These are phyloP conservation scores for Microplitis deprimator DNA, from an alignment of 2,888 invertebrate species.

Conservation along the genomic window DNA sequence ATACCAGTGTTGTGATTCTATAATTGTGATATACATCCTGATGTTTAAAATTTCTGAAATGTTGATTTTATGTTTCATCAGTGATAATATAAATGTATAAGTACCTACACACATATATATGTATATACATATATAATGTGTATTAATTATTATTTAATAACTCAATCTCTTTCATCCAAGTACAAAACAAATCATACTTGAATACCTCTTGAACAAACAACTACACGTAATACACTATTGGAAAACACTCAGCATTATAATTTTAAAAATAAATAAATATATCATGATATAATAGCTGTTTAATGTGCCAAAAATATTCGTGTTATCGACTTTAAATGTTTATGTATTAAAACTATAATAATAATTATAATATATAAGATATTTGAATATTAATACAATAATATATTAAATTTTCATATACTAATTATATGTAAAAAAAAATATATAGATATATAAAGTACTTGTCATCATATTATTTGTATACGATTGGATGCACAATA, in stretches of 20 bases:
- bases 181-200: slow-evolving; percentile 34
- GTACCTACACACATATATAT: background rate
- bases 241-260: slow-evolving; percentile 42
- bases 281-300: slow-evolving; percentile 58
- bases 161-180: slow-evolving; percentile 23
- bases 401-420: background rate
- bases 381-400: background rate
- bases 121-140: background rate
- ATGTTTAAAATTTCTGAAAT: slow-evolving; percentile 39
- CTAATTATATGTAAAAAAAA: slow-evolving; percentile 33
- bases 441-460: slow-evolving; percentile 40
- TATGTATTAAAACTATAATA: slow-evolving; percentile 42
- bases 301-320: slow-evolving; percentile 69
- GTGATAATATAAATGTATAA: slow-evolving; percentile 17
- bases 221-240: background rate
- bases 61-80: slow-evolving; percentile 21
- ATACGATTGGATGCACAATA: slow-evolving; percentile 39
- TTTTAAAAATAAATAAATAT: slow-evolving; percentile 43
- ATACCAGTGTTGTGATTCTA: slow-evolving; percentile 69
- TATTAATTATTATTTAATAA: background rate
- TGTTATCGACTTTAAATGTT: slow-evolving; percentile 68
- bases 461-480: slow-evolving; percentile 47
- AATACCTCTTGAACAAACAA: slow-evolving; percentile 2
- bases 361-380: background rate
- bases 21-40: slow-evolving; percentile 65